Evolutionary conservation across 2,797 vertebrate genomes (phyloP), one percentile per base, ranked within the genome.

Genomic region (Sebastes oblongus): DNA sequence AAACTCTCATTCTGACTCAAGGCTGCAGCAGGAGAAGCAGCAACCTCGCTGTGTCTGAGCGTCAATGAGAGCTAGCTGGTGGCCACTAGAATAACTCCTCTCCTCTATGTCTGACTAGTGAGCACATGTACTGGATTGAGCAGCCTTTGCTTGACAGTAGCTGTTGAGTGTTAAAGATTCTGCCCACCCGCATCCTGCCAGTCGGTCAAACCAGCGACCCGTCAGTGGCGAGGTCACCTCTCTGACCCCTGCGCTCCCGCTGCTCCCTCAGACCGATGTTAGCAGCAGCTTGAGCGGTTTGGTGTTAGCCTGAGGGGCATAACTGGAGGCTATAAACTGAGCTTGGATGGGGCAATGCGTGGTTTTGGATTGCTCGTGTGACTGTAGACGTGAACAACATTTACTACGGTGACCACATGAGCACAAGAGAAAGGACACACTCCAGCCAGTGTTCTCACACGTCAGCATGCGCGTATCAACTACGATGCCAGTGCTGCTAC

Each of bases 221-320:
- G 12, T 46, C 74, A 64, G 22, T 9, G 4, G 20, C 74, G 34
- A 76, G 77, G 71, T 80, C 77, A 5, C 54, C 27, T 6, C 24
- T 46, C 36, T 42, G 66, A 85, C 72, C 64, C 27, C 39, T 4
- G 5, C 18, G 22, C 27, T 73, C 52, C 58, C 58, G 3, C 50
- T 5, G 46, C 27, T 22, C 30, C 82, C 24, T 71, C 36, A 34
- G 54, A 46, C 69, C 1, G n/a, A 8, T 54, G 68, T 58, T 39
- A 9, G 80, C 55, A 20, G 64, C 77, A 54, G 75, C 56, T 64
- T 50, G 22, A 42, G 68, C 5, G 20, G 18, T 11, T 52, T 74
- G 25, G 24, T 39, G 69, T 64, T 42, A 59, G 55, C 80, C 75
- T 4, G 52, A 73, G 78, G 83, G 83, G 27, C 36, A 27, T 1